These are phyloP conservation scores for Cartodere bifasciata DNA, from an alignment of 2,888 invertebrate species.

Conservation along the genomic window DNA sequence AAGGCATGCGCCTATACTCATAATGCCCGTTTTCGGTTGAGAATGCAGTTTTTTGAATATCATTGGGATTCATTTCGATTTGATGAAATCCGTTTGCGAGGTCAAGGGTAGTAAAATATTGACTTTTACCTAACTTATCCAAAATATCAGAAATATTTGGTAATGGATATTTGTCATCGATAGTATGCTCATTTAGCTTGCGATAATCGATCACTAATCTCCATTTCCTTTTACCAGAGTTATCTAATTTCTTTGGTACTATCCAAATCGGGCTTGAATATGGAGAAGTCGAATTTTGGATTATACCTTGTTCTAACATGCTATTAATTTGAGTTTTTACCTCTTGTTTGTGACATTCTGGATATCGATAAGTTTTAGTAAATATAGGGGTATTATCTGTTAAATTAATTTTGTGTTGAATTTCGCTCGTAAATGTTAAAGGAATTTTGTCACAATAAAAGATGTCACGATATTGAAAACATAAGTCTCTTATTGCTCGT, in stretches of 20 bases:
- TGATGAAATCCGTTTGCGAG: no score
- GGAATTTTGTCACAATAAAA: conserved; percentile 10
- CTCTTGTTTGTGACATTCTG: conserved; percentile 20
- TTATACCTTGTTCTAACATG: conserved; percentile 23
- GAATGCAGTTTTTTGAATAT: no score
- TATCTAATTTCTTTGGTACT: conserved; percentile 13
- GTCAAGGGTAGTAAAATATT: no score
- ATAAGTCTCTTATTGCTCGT: conserved; percentile 7
- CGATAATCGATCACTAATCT: conserved; percentile 12
- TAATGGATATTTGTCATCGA: conserved; percentile 14
- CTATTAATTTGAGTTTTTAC: conserved; percentile 22
- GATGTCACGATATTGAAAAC: conserved; percentile 13
- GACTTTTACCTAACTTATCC: conserved; percentile 15
- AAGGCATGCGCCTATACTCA: no score
- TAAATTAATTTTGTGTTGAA: conserved; percentile 17
- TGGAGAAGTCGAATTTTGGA: conserved; percentile 23
- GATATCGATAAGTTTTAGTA: conserved; percentile 15
- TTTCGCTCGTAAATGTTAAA: conserved; percentile 16
- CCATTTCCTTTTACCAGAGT: no score
- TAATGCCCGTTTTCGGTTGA: no score
- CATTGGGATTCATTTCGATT: no score
- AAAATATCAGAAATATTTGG: conserved; percentile 17
- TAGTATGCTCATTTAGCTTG: conserved; percentile 13
- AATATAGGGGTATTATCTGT: conserved; percentile 13
- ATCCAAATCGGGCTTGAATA: conserved; percentile 20